Evolutionary conservation across 1,140 invertebrate genomes (phyloP), one percentile per base, ranked within the genome.

Genomic region (Heliconius nattereri): DNA sequence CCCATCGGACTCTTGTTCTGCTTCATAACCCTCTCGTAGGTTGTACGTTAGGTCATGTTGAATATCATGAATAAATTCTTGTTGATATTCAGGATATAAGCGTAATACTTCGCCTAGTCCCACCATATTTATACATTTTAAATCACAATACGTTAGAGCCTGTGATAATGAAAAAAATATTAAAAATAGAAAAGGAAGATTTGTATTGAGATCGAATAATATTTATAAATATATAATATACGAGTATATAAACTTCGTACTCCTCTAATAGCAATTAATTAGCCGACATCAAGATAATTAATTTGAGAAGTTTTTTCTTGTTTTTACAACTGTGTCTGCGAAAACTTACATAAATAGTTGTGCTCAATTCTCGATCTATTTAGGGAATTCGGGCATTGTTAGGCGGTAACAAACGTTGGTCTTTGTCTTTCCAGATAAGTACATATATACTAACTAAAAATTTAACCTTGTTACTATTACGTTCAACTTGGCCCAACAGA

Each of bases 11-110:
- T 98, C 97, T 93, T 96, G 95, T 95, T 98, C 97, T 54, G 96
- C 97, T 87, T 98, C 98, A 87, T 98, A 98, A 1, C 98, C 98
- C 93, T 99, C 98, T 32, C 98, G 95, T 29, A 99, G 95, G 93
- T 99, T 99, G 92, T 98, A 99, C 0, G 98, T 99, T 70, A 99
- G 95, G 93, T 99, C 98, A 89, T 99, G 98, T 86, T 98, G 97
- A 85, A 99, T 98, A 88, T 99, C 98, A 81, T 98, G 96, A 35
- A 97, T 96, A 91, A 99, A 99, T 91, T 98, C 96, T 87, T 98
- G 97, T 84, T 98, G 98, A 92, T 98, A 99, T 91, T 99, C 98
- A 0, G 98, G 98, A 92, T 99, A 99, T 0, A 99, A 93, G 9
- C 97, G 95, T 3, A 99, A 95, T 0, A 98, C 98, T 81, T 99